Conservation (phyloP, 2,113 vertebrate genomes). For the Grantiella picta region DNA sequence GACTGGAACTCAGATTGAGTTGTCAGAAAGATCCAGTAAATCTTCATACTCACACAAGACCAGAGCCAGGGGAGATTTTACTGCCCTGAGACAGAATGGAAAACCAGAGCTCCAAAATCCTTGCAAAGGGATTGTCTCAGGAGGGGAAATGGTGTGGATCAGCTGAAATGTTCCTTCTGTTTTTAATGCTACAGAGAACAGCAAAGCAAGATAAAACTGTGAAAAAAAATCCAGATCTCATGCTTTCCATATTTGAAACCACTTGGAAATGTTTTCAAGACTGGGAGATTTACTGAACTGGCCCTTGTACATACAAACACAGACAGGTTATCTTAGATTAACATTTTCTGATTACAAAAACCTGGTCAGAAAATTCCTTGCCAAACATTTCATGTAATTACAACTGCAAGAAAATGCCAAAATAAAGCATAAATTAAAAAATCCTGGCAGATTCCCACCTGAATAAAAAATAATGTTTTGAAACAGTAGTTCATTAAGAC, state of each 20-base stretch:
- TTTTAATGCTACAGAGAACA: not conserved
- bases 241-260: not conserved
- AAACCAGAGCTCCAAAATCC: slow-evolving; percentile 16
- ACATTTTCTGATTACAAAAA: not conserved
- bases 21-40: slow-evolving; percentile 14
- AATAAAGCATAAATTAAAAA: not conserved
- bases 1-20: not conserved
- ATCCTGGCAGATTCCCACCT: not conserved
- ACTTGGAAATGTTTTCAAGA: not conserved
- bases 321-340: not conserved
- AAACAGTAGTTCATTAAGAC: not conserved
- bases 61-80: not conserved
- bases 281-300: not conserved
- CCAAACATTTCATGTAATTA: not conserved
- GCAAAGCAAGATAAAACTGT: not conserved
- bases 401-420: not conserved
- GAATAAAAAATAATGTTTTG: not conserved
- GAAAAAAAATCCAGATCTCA: not conserved
- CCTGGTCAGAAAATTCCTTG: not conserved
- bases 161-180: not conserved
- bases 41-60: not conserved
- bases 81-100: not conserved
- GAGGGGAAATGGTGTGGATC: not conserved
- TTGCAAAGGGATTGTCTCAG: not conserved
- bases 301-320: not conserved